Evolutionary conservation across 2,797 vertebrate species (phyloP).

Genomic region (Lagodon rhomboides): DNA sequence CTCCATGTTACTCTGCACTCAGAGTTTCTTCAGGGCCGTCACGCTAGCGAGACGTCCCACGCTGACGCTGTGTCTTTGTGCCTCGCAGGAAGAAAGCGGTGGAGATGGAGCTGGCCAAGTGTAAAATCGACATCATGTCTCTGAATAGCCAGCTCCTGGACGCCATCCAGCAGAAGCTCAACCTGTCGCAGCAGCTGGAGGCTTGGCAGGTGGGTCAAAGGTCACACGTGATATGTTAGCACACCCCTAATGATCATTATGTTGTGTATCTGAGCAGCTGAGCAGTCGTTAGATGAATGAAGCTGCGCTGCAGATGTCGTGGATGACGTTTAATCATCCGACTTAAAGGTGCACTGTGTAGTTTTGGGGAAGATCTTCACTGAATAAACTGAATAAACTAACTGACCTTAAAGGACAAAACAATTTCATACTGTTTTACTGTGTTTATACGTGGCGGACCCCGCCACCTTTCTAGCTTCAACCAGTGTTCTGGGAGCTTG

Average conservation of each 20-base stretch:
- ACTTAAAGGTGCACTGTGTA: not conserved
- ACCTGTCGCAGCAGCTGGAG: constrained; percentile 98
- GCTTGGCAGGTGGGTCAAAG: constrained; percentile 94
- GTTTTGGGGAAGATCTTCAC: too few relatives aligned
- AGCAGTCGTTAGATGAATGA: not conserved
- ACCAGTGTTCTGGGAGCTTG: too few relatives aligned
- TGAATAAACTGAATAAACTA: too few relatives aligned
- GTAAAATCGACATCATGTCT: constrained; percentile 98
- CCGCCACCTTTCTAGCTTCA: too few relatives aligned
- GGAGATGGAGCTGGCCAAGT: constrained; percentile 96
- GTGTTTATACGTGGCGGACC: too few relatives aligned
- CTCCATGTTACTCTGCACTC: too few relatives aligned
- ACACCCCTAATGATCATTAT: not conserved
- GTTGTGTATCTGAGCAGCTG: not conserved
- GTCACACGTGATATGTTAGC: not conserved
- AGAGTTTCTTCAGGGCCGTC: not conserved
- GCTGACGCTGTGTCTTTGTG: constrained; percentile 30
- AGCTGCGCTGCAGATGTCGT: not conserved
- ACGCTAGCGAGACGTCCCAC: too few relatives aligned
- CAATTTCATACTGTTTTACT: too few relatives aligned
- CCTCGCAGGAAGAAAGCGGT: constrained; percentile 93
- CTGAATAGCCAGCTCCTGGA: constrained; percentile 97
- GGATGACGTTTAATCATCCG: not conserved
- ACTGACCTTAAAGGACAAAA: too few relatives aligned
- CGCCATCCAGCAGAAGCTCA: constrained; percentile 98